Evolutionary conservation across 1,140 invertebrate species (phyloP).

Genomic region (Cydia pomonella): DNA sequence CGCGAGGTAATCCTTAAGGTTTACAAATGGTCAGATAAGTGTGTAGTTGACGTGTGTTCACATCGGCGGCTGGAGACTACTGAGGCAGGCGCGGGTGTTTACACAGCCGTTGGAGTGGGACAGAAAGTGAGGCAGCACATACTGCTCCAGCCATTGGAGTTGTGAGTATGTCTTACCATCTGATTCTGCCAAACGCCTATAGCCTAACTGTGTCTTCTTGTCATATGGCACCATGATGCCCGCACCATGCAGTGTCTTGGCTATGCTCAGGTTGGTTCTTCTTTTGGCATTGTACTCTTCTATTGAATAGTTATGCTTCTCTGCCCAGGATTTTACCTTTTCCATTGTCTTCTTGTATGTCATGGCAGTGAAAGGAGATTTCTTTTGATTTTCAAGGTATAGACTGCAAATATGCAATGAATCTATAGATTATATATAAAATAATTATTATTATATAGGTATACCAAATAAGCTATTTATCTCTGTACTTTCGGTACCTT

Average conservation of each 20-base stretch:
- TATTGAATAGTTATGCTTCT: slow-evolving; percentile 83
- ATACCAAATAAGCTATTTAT: no score
- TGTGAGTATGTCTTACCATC: slow-evolving; percentile 82
- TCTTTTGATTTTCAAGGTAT: slow-evolving; percentile 84
- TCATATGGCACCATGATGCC: slow-evolving; percentile 95
- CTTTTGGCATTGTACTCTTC: slow-evolving; percentile 83
- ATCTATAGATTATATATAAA: slow-evolving; percentile 35
- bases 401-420: slow-evolving; percentile 74
- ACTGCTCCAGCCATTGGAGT: no score
- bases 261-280: slow-evolving; percentile 85
- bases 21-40: no score
- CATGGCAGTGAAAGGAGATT: slow-evolving; percentile 85
- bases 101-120: no score
- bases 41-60: no score
- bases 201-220: slow-evolving; percentile 90
- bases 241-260: slow-evolving; percentile 90
- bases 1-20: no score
- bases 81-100: no score
- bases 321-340: slow-evolving; percentile 84
- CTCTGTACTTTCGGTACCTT: no score
- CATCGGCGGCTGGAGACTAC: no score
- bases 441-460: no score
- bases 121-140: no score
- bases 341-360: slow-evolving; percentile 82
- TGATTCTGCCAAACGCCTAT: slow-evolving; percentile 87